Evolutionary conservation across 2,113 vertebrate species (phyloP).

Genomic region (Speoplatyrhinus poulsoni): DNA sequence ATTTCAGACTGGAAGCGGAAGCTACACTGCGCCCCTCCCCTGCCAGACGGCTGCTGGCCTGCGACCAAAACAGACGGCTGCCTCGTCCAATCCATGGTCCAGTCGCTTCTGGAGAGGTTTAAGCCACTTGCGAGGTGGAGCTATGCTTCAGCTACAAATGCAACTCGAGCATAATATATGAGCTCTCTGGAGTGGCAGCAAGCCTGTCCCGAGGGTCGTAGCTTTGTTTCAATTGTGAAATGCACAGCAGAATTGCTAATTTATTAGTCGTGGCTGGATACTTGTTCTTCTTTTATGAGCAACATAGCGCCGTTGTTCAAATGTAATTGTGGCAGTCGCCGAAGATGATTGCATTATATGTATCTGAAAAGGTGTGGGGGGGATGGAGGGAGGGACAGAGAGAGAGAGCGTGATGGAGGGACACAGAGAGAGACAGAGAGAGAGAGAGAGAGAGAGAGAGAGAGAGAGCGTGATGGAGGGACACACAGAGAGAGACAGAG

Average conservation of each 20-base stretch:
- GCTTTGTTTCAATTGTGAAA: conserved; percentile 70
- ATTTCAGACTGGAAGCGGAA: conserved; percentile 83
- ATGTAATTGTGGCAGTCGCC: neutral
- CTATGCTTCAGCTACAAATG: conserved; percentile 58
- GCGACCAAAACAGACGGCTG: conserved; percentile 79
- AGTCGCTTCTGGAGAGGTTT: neutral
- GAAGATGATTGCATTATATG: too few species aligned
- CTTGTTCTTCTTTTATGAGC: neutral
- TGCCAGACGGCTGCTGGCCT: conserved; percentile 74
- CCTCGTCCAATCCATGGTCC: conserved; percentile 65
- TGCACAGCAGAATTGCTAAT: conserved; percentile 62
- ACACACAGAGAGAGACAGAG: too few species aligned
- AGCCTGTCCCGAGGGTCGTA: conserved; percentile 60
- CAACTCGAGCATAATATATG: conserved; percentile 67
- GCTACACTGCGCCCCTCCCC: conserved; percentile 76
- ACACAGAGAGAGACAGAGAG: too few species aligned
- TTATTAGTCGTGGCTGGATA: conserved; percentile 51
- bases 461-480: neutral
- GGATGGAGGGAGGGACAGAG: too few species aligned
- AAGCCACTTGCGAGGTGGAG: conserved; percentile 68
- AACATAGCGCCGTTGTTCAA: neutral
- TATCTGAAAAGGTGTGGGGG: too few species aligned
- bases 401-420: too few species aligned
- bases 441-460: neutral
- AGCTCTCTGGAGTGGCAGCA: conserved; percentile 70